A percentile compares a stretch with the other conserved stretches of the same genome.
Conservation (phyloP, 1,140 invertebrate species). For the Apis florea region DNA sequence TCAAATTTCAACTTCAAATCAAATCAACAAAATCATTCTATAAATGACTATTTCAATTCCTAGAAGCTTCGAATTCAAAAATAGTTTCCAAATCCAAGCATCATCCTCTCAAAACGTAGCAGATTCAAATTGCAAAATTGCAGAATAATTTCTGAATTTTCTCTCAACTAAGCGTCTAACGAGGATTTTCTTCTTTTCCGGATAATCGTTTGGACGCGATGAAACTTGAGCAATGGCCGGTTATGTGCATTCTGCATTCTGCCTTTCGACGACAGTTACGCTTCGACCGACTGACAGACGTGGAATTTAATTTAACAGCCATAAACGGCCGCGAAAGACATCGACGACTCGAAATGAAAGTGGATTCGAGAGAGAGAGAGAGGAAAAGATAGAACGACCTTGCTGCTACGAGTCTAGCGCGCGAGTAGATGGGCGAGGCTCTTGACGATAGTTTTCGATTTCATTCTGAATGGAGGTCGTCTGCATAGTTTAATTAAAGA, state of each 20-base stretch:
- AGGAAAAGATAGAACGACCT: slow-evolving; percentile 72
- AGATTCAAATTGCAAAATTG: too few relatives aligned
- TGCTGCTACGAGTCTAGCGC: slow-evolving; percentile 59
- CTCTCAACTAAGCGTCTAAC: background rate
- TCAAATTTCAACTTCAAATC: too few relatives aligned
- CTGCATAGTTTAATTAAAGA: background rate
- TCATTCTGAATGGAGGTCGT: slow-evolving; percentile 54
- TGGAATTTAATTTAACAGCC: slow-evolving; percentile 68
- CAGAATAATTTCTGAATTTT: background rate
- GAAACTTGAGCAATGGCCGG: slow-evolving; percentile 40
- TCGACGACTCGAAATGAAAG: slow-evolving; percentile 61
- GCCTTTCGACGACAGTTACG: background rate
- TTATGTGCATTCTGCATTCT: slow-evolving; percentile 33
- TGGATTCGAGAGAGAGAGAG: slow-evolving; percentile 39
- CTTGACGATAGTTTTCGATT: slow-evolving; percentile 72
- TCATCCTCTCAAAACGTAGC: too few relatives aligned
- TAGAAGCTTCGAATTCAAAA: too few relatives aligned
- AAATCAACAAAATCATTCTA: too few relatives aligned
- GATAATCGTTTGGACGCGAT: slow-evolving; percentile 25
- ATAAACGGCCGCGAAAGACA: slow-evolving; percentile 61
- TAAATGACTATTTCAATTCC: too few relatives aligned
- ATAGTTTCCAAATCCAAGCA: too few relatives aligned
- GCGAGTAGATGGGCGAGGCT: slow-evolving; percentile 30
- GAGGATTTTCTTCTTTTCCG: slow-evolving; percentile 30
- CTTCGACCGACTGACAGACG: slow-evolving; percentile 41